Conservation (phyloP, 2,113 vertebrate genomes). For the Pristiophorus japonicus region DNA sequence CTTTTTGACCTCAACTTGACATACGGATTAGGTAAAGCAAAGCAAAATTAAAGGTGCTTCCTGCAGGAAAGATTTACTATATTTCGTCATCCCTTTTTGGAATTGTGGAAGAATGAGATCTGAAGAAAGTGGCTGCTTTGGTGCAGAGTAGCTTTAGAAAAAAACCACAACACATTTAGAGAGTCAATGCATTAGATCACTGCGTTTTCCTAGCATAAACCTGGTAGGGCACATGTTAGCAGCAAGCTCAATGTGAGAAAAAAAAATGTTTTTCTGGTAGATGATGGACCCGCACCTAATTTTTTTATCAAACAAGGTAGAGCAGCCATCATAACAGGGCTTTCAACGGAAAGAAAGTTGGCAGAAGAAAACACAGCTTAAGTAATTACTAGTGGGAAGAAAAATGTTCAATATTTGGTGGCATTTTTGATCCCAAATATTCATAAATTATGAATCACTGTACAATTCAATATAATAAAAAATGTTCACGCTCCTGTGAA, state of each 20-base stretch:
- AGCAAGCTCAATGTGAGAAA: slow-evolving; percentile 6
- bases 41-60: background rate
- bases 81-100: background rate
- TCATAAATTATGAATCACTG: background rate
- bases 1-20: background rate
- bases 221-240: background rate
- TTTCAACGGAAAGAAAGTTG: slow-evolving; percentile 19
- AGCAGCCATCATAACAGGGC: slow-evolving; percentile 30
- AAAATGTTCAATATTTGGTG: slow-evolving; percentile 5
- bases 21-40: background rate
- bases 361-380: slow-evolving; percentile 28
- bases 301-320: slow-evolving; percentile 30
- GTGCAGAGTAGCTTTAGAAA: background rate
- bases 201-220: background rate
- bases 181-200: background rate
- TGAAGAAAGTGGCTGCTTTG: background rate
- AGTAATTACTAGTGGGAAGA: background rate
- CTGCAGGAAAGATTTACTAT: background rate
- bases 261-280: background rate
- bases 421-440: background rate
- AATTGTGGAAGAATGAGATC: slow-evolving; percentile 9
- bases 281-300: slow-evolving; percentile 16
- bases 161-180: background rate
- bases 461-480: background rate
- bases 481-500: background rate